A percentile compares a stretch with the other conserved stretches of the same genome.
Evolutionary conservation across 1,140 invertebrate genomes (phyloP).

Genomic region (Drosophila eugracilis): DNA sequence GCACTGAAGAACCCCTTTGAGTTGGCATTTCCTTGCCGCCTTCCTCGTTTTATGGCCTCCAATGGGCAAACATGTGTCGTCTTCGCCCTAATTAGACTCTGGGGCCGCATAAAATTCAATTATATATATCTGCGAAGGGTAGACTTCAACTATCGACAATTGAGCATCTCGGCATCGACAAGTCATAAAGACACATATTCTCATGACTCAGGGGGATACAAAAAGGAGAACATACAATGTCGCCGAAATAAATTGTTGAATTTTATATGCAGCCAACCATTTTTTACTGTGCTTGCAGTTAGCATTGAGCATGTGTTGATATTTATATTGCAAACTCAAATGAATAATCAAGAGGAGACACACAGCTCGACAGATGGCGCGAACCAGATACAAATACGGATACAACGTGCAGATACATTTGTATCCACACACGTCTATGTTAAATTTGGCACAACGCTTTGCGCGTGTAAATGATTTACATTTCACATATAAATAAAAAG

Average conservation of each 20-base stretch:
- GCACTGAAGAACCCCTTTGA: slow-evolving; percentile 32
- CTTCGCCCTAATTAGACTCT: slow-evolving; percentile 64
- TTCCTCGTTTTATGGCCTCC: slow-evolving; percentile 53
- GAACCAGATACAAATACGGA: slow-evolving; percentile 41
- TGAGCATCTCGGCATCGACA: slow-evolving; percentile 46
- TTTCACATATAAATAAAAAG: slow-evolving; percentile 57
- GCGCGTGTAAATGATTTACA: slow-evolving; percentile 69
- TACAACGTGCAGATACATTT: slow-evolving; percentile 49
- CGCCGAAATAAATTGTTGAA: slow-evolving; percentile 57
- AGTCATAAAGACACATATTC: slow-evolving; percentile 57
- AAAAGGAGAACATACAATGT: slow-evolving; percentile 30
- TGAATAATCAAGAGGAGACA: slow-evolving; percentile 65
- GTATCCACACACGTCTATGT: slow-evolving; percentile 37
- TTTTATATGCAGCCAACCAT: slow-evolving; percentile 21
- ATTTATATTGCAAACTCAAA: slow-evolving; percentile 61
- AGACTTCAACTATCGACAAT: slow-evolving; percentile 45
- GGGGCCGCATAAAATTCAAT: slow-evolving; percentile 75
- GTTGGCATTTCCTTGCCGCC: slow-evolving; percentile 34
- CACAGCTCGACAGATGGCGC: slow-evolving; percentile 50
- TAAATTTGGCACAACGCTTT: slow-evolving; percentile 74
- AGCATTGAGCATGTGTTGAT: slow-evolving; percentile 56
- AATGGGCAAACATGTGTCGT: slow-evolving; percentile 55
- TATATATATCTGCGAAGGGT: slow-evolving; percentile 35
- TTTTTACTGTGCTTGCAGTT: slow-evolving; percentile 30
- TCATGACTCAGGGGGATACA: slow-evolving; percentile 61